phyloP scores from a whole-genome alignment of 2,113 vertebrate genomes.

The Ageneiosus marmoratus region DNA sequence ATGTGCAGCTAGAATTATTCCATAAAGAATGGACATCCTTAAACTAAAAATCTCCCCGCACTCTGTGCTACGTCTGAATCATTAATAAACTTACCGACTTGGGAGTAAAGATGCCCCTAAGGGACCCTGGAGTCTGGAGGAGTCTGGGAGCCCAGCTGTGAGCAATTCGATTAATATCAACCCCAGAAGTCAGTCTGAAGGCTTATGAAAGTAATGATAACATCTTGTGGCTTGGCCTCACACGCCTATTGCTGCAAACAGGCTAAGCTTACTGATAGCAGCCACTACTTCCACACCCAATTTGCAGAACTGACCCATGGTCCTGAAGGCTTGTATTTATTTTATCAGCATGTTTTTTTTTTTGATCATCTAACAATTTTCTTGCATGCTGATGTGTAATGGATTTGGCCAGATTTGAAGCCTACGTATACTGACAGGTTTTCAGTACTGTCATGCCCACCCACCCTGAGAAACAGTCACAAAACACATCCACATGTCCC shows the following conservation, averaged over 20 bases:
- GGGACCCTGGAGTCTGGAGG: constrained; percentile 10
- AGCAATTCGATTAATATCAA: constrained; percentile 39
- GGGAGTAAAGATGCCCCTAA: background rate
- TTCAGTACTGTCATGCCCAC: background rate
- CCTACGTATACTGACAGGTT: background rate
- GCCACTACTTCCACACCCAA: background rate
- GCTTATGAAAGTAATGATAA: constrained; percentile 30
- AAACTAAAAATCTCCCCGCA: background rate
- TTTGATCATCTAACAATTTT: background rate
- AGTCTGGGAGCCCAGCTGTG: constrained; percentile 19
- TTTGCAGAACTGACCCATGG: constrained; percentile 2
- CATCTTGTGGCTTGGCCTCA: constrained; percentile 23
- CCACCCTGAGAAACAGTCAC: background rate
- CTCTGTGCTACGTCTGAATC: background rate
- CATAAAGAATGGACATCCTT: constrained; percentile 13
- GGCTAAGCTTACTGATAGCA: constrained; percentile 14
- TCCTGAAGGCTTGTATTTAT: constrained; percentile 1
- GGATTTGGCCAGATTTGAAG: constrained; percentile 11
- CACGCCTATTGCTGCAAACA: constrained; percentile 17
- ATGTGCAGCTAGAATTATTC: constrained; percentile 29
- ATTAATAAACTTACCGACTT: constrained; percentile 30
- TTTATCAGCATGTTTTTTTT: background rate
- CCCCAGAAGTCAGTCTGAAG: constrained; percentile 25
- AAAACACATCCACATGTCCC: background rate
- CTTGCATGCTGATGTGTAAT: background rate